These are phyloP conservation scores for Hirudinaria manillensis DNA, from an alignment of 2,888 invertebrate species.

Conservation along the genomic window DNA sequence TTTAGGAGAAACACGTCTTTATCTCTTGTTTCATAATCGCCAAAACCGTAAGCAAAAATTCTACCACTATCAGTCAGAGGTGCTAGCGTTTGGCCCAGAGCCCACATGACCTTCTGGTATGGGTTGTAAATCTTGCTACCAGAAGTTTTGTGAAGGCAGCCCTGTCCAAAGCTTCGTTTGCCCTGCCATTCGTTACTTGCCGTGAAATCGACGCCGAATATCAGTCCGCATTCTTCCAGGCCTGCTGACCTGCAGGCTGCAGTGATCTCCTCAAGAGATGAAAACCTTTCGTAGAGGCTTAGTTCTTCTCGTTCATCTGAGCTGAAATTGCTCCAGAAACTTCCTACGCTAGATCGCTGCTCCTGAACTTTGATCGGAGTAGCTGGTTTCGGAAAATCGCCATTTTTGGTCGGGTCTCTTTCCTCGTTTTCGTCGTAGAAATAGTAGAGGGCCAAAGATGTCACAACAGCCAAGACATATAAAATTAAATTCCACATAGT, in stretches of 20 bases:
- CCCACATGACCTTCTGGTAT: slow-evolving; percentile 55
- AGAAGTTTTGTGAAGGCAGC: slow-evolving; percentile 52
- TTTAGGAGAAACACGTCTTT: slow-evolving; percentile 48
- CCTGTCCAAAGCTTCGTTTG: slow-evolving; percentile 55
- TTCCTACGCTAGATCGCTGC: slow-evolving; percentile 21
- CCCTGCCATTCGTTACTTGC: slow-evolving; percentile 60
- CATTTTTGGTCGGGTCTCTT: slow-evolving; percentile 14
- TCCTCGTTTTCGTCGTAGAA: slow-evolving; percentile 42
- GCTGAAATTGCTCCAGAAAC: slow-evolving; percentile 24
- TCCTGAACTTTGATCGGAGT: slow-evolving; percentile 15
- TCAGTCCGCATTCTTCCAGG: slow-evolving; percentile 55
- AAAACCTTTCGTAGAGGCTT: slow-evolving; percentile 49
- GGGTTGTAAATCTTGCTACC: slow-evolving; percentile 50
- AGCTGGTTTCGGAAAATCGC: not conserved
- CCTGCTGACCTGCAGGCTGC: slow-evolving; percentile 55
- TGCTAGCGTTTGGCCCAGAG: slow-evolving; percentile 49
- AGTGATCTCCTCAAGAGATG: slow-evolving; percentile 53
- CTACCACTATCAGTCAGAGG: slow-evolving; percentile 48
- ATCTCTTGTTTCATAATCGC: slow-evolving; percentile 48
- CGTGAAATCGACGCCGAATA: slow-evolving; percentile 59
- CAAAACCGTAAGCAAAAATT: slow-evolving; percentile 52
- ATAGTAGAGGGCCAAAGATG: slow-evolving; percentile 45
- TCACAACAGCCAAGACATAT: slow-evolving; percentile 46
- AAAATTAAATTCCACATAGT: slow-evolving; percentile 45
- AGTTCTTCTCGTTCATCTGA: slow-evolving; percentile 9